Evolutionary conservation across 1,140 invertebrate species (phyloP).

Genomic region (Venustaconcha ellipsiformis): DNA sequence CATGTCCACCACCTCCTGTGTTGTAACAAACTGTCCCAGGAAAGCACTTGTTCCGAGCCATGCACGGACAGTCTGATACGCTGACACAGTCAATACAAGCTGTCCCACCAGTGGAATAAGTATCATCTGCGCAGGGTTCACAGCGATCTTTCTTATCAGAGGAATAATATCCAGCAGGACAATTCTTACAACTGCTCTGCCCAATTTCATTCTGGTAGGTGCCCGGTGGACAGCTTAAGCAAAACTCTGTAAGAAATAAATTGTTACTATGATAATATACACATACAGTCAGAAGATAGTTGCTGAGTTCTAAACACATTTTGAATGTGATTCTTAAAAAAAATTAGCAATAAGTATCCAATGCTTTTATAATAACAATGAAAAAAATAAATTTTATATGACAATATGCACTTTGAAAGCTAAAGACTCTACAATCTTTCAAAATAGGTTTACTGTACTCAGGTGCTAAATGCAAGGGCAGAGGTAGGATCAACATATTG

Average conservation of each 20-base stretch:
- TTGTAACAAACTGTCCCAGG: constrained; percentile 44
- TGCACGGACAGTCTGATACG: constrained; percentile 46
- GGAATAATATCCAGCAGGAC: constrained; percentile 46
- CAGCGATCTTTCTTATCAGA: constrained; percentile 48
- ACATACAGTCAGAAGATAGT: too few species aligned
- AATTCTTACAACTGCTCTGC: constrained; percentile 39
- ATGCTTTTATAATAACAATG: too few species aligned
- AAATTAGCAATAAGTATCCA: too few species aligned
- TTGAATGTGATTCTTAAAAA: too few species aligned
- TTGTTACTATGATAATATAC: too few species aligned
- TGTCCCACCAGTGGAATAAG: constrained; percentile 47
- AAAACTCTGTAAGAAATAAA: constrained; percentile 39
- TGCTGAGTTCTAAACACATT: too few species aligned
- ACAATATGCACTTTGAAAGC: too few species aligned
- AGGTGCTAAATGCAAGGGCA: too few species aligned
- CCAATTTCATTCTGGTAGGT: constrained; percentile 46
- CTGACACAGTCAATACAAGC: constrained; percentile 38
- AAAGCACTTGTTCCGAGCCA: constrained; percentile 29
- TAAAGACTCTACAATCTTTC: too few species aligned
- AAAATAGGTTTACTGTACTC: too few species aligned
- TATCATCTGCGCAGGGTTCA: constrained; percentile 37
- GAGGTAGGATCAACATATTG: too few species aligned
- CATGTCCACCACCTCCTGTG: constrained; percentile 49
- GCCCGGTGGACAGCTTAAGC: constrained; percentile 46
- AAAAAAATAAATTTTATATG: too few species aligned